Evolutionary conservation across 2,888 invertebrate genomes (phyloP).

Genomic region (Tenthredo livida): DNA sequence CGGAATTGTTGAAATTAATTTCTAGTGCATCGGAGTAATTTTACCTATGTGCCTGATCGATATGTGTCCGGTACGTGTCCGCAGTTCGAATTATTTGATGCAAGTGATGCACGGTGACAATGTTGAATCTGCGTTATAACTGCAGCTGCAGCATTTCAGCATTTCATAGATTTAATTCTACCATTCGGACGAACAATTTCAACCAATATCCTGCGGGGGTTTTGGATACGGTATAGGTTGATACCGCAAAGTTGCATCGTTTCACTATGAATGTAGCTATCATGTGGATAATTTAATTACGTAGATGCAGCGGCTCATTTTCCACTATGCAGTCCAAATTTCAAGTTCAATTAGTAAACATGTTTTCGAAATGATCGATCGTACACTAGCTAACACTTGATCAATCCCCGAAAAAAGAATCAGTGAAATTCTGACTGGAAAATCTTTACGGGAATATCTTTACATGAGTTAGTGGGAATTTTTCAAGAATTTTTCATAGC

Average conservation of each 20-base stretch:
- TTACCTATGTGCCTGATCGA: not conserved
- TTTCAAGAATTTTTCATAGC: not conserved
- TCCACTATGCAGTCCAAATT: not conserved
- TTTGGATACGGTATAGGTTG: not conserved
- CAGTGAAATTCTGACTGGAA: too few species aligned
- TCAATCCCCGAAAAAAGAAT: too few species aligned
- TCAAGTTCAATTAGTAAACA: conserved; percentile 7
- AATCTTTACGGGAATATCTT: too few species aligned
- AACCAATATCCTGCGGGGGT: not conserved
- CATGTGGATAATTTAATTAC: conserved; percentile 9
- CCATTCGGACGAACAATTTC: conserved; percentile 15
- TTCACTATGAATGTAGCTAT: not conserved
- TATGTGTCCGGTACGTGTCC: not conserved
- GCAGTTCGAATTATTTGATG: not conserved
- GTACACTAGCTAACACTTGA: too few species aligned
- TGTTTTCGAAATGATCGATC: not conserved
- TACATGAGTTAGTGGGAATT: not conserved
- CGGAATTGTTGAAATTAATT: not conserved
- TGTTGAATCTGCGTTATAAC: not conserved
- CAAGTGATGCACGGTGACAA: conserved; percentile 12
- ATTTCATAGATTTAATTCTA: conserved; percentile 30
- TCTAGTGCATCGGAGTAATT: not conserved
- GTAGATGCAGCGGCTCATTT: not conserved
- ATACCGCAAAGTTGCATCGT: conserved; percentile 3
- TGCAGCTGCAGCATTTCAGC: not conserved